Evolutionary conservation across 1,140 invertebrate species (phyloP), one percentile per base, ranked within the genome.

Genomic region (Bathynomus jamesi): DNA sequence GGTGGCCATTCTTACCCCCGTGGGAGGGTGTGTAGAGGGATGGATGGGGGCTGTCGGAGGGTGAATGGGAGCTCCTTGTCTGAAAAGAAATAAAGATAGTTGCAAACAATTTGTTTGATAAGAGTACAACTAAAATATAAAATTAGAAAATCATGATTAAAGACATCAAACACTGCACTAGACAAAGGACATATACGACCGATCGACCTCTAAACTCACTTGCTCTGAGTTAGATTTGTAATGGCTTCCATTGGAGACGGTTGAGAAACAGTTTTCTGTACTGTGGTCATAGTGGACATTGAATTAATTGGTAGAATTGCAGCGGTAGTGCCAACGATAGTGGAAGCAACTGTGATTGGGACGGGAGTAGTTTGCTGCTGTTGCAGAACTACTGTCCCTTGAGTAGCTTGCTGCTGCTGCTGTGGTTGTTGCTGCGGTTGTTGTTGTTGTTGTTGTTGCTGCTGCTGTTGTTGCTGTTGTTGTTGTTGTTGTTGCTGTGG

Each of bases 281-380:
- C 13, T 3, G 40, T 53, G 5, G 13, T 53, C 40, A 53, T 21
- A 17, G 40, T 53, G 13, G 40, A 5, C 2, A 53, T 21, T 17
- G 40, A 53, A 21, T 5, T 53, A 17, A 53, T 53, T 17, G 40
- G 40, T 17, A 53, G 40, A 53, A 53, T 21, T 74, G 76, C 40
- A 67, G 78, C 25, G 75, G 67, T 32, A 76, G 78, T 17, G 79
- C 65, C 28, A 76, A 78, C 31, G 25, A 30, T 3, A 4, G 67
- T 11, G n/a, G 24, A 17, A 4, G 67, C 27, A 28, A 60, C 5
- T 61, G 74, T 76, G 4, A 79, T 70, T 63, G 79, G 69, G 46
- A 80, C 76, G 32, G 81, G 79, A 69, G 80, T 82, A 17, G 81
- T 65, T 5, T 76, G 74, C 63, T 46, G 32, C 24, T n/a, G 4